These are phyloP conservation scores for Leptinotarsa defecta DNA, from an alignment of 1,140 invertebrate species.

Conservation along the genomic window DNA sequence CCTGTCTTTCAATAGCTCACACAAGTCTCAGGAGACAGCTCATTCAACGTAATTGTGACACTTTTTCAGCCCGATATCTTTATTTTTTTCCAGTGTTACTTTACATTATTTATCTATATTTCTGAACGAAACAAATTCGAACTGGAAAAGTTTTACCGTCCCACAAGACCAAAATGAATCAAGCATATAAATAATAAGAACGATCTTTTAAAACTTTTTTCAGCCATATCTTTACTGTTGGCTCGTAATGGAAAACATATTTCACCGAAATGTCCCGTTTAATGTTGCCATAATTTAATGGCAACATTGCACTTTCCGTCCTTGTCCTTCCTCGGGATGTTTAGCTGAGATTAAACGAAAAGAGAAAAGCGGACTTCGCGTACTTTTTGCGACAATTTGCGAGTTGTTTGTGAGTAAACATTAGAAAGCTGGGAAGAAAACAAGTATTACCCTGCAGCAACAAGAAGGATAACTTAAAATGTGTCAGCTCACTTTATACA, in stretches of 20 bases:
- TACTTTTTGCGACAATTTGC: slow-evolving; percentile 28
- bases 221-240: slow-evolving; percentile 52
- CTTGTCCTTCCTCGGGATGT: neutral
- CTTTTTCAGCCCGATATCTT: too few species aligned
- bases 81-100: too few species aligned
- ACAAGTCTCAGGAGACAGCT: too few species aligned
- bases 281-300: slow-evolving; percentile 41
- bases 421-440: slow-evolving; percentile 34
- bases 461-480: slow-evolving; percentile 32
- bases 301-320: slow-evolving; percentile 36
- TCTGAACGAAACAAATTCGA: slow-evolving; percentile 36
- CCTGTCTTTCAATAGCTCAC: too few species aligned
- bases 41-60: too few species aligned
- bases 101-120: neutral
- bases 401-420: slow-evolving; percentile 30
- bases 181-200: slow-evolving; percentile 48
- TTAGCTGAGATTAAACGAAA: neutral
- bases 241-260: slow-evolving; percentile 52
- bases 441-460: slow-evolving; percentile 32
- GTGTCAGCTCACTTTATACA: slow-evolving; percentile 22
- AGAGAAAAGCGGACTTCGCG: slow-evolving; percentile 8
- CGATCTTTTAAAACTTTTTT: slow-evolving; percentile 49
- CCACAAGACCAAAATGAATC: slow-evolving; percentile 46
- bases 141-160: slow-evolving; percentile 45
- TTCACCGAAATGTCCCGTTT: slow-evolving; percentile 50